phyloP scores from a whole-genome alignment of 2,888 invertebrate genomes.

The Diaperis boleti region DNA sequence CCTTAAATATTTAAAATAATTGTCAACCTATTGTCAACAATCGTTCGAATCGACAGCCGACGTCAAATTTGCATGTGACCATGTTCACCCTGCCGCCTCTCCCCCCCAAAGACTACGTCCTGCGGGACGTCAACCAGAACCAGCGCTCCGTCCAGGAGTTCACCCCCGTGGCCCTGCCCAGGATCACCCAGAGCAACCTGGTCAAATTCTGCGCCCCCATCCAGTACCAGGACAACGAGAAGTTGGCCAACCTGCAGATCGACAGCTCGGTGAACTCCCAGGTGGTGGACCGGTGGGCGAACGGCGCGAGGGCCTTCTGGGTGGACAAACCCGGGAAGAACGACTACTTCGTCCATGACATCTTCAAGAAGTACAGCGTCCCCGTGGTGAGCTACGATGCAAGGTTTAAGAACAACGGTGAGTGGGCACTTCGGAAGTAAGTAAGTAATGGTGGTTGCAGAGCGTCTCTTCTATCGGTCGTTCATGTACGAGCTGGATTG shows the following conservation, averaged over 20 bases:
- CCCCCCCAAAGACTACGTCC: constrained; percentile 61
- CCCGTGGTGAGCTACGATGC: constrained; percentile 55
- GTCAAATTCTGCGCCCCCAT: constrained; percentile 68
- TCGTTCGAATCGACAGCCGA: not conserved
- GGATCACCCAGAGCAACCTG: constrained; percentile 67
- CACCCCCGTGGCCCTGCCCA: constrained; percentile 66
- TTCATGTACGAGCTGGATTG: constrained; percentile 72
- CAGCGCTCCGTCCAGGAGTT: constrained; percentile 64
- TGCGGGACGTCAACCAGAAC: constrained; percentile 55
- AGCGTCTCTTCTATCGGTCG: constrained; percentile 69
- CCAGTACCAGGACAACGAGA: constrained; percentile 64
- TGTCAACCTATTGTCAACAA: too few relatives aligned
- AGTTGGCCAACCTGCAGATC: constrained; percentile 60
- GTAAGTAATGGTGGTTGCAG: constrained; percentile 49
- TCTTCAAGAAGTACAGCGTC: constrained; percentile 65
- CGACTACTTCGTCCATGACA: constrained; percentile 69
- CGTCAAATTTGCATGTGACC: constrained; percentile 39
- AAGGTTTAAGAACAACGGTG: constrained; percentile 58
- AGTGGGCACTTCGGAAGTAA: constrained; percentile 17
- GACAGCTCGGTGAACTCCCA: constrained; percentile 49
- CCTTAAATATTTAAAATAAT: too few relatives aligned
- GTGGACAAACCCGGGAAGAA: constrained; percentile 70
- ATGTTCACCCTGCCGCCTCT: constrained; percentile 62
- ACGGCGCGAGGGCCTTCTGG: constrained; percentile 69
- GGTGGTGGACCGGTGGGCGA: constrained; percentile 67